phyloP scores from a whole-genome alignment of 2,113 vertebrate species.

The Lasiurus borealis region DNA sequence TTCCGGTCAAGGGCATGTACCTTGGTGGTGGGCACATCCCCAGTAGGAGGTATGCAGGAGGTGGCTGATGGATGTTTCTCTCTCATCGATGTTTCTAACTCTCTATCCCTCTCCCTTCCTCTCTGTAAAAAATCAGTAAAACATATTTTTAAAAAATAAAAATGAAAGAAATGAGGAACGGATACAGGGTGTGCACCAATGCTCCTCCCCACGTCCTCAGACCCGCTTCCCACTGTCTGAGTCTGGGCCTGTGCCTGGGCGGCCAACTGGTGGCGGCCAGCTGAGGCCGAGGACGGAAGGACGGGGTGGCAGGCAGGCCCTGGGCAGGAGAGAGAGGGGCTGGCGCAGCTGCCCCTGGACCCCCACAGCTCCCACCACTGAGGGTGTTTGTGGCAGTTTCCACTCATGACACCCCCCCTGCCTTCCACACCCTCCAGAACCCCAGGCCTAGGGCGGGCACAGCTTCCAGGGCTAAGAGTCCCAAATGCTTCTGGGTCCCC shows the following conservation, averaged over 20 bases:
- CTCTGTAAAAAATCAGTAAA: too few relatives aligned
- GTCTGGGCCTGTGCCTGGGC: neutral
- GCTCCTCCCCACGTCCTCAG: neutral
- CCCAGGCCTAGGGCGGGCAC: too few relatives aligned
- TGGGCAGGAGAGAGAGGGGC: neutral
- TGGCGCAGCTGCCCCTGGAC: neutral
- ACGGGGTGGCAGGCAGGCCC: too few relatives aligned
- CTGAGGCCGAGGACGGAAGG: neutral
- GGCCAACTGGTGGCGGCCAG: neutral
- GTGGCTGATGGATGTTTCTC: too few relatives aligned
- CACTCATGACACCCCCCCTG: neutral
- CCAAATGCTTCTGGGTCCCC: neutral
- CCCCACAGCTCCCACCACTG: neutral
- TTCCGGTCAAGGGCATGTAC: too few relatives aligned
- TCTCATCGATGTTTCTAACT: too few relatives aligned
- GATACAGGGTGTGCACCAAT: neutral
- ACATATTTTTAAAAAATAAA: too few relatives aligned
- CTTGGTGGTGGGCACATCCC: too few relatives aligned
- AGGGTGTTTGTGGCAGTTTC: neutral
- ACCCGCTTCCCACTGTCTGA: neutral
- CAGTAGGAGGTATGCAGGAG: too few relatives aligned
- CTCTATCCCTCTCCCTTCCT: too few relatives aligned
- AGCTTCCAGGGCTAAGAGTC: too few relatives aligned
- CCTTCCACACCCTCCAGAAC: neutral
- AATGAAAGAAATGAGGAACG: neutral